Base-by-base conservation (phyloP, 1,140 invertebrate genomes). In the Bombus superbus region DNA sequence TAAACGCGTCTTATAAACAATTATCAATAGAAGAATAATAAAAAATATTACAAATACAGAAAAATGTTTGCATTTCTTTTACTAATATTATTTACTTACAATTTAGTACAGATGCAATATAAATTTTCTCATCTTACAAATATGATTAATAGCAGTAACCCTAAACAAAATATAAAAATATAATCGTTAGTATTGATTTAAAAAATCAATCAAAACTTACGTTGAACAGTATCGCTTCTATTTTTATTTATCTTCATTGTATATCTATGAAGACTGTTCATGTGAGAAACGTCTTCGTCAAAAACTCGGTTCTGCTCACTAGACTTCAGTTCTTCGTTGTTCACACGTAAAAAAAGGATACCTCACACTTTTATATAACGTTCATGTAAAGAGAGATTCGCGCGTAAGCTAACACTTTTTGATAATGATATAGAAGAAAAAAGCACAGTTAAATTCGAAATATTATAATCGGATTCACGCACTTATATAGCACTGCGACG, bases 241-340 rank as follows among this genome's bases (percentile, higher is more conserved):
- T 71, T 74, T 57, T 82, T 80, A 47, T 89, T 78, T 66, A 91
- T 88, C 86, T 86, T 91, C 90, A 91, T 91, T 28, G 38, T 82
- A 22, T 42, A 40, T 35, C 28, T 32, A 64, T 38, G 32, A 38
- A 28, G 47, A 18, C 4, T 32, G 28, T 53, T 71, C 25, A 38
- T 18, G 40, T 22, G 25, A 3, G 2, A 75, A 32, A 57, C 32
- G 47, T 64, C 35, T 59, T 66, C 72, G 15, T 73, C 6, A 11
- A 4, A 44, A 38, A 5, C 3, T 59, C 28, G 15, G 72, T 32
- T 59, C 15, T 73, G 18, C 5, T 68, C 47, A 35, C 22, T 22
- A 1, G 9, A 35, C 0, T 68, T 8, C 22, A 15, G 44, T 73
- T 69, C 42, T 22, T 53, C 18, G 35, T 44, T 5, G 40, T n/a